Evolutionary conservation across 2,888 invertebrate species (phyloP).

Genomic region (Pachydiplax longipennis): DNA sequence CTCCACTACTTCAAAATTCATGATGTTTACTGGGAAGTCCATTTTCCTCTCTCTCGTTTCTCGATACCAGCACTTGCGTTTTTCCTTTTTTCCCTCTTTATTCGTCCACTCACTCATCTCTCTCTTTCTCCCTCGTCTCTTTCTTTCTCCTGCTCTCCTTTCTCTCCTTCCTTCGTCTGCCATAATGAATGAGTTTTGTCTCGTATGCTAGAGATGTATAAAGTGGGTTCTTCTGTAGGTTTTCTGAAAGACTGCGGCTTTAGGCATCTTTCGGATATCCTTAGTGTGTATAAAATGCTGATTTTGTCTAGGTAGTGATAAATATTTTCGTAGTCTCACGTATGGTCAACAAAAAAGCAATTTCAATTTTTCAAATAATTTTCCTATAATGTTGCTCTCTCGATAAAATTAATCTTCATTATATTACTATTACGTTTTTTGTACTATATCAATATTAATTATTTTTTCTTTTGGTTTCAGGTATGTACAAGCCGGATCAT

Average conservation of each 20-base stretch:
- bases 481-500: not conserved
- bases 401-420: not conserved
- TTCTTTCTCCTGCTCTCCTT: too few species aligned
- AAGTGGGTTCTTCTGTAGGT: not conserved
- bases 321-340: not conserved
- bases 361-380: not conserved
- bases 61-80: not conserved
- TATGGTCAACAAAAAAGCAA: not conserved
- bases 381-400: not conserved
- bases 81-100: not conserved
- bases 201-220: not conserved
- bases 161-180: not conserved
- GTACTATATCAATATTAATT: not conserved
- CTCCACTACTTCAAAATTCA: conserved; percentile 39
- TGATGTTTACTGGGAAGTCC: conserved; percentile 42
- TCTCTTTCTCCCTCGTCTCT: too few species aligned
- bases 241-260: not conserved
- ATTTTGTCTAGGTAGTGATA: not conserved
- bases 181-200: not conserved
- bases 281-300: not conserved
- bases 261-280: not conserved
- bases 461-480: not conserved
- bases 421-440: not conserved
- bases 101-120: not conserved
- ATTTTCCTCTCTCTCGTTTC: conserved; percentile 3